A percentile compares a stretch with the other conserved stretches of the same genome.
phyloP scores from a whole-genome alignment of 2,797 vertebrate species.

The Scolopax rusticola region DNA sequence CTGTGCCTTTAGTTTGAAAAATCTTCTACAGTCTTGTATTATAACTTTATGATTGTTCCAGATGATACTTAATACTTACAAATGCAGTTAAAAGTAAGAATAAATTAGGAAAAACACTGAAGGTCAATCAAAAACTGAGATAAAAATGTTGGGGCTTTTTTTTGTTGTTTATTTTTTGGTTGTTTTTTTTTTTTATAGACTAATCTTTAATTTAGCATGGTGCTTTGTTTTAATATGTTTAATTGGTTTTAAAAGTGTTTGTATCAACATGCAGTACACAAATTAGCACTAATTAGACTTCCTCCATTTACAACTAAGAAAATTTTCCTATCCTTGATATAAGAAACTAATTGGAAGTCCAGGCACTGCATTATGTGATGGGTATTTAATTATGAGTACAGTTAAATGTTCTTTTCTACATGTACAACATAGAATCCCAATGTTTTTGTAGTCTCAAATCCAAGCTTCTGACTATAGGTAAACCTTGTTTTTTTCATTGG shows the following conservation, averaged over 20 bases:
- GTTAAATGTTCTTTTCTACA: not conserved
- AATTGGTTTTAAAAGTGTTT: not conserved
- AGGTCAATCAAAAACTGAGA: not conserved
- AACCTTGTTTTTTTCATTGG: not conserved
- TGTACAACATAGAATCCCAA: not conserved
- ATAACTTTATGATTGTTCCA: not conserved
- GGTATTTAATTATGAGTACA: not conserved
- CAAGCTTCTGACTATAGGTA: not conserved
- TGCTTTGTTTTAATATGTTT: not conserved
- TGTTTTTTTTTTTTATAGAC: not conserved
- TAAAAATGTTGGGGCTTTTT: not conserved
- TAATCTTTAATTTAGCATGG: not conserved
- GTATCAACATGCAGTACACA: not conserved
- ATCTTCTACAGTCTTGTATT: not conserved
- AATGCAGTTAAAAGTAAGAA: not conserved
- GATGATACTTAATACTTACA: not conserved
- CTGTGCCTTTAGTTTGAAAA: not conserved
- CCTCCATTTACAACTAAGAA: not conserved
- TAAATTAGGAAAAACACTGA: not conserved
- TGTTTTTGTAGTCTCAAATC: not conserved
- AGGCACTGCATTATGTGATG: not conserved
- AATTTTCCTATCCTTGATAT: not conserved
- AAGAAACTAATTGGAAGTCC: not conserved
- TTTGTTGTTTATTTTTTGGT: not conserved
- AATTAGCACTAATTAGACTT: constrained; percentile 8